Evolutionary conservation across 2,888 invertebrate genomes (phyloP).

Genomic region (Machimus rusticus): DNA sequence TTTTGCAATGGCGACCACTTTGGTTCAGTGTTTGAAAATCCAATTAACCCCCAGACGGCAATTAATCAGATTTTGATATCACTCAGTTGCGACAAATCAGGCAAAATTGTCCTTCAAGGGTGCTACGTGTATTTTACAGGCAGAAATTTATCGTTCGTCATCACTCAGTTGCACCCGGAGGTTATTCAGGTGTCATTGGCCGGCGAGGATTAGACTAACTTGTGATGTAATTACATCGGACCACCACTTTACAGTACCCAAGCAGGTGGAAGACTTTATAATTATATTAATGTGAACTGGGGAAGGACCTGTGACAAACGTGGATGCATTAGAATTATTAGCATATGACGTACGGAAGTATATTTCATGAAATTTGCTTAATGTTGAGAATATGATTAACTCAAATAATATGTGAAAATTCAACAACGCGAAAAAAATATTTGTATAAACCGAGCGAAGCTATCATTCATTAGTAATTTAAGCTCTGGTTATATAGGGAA

Average conservation of each 20-base stretch:
- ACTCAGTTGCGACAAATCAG: slow-evolving; percentile 16
- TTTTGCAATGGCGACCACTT: neutral
- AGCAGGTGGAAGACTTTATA: neutral
- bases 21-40: slow-evolving; percentile 6
- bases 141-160: slow-evolving; percentile 15
- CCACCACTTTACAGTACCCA: neutral
- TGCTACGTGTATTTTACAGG: neutral
- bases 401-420: no score
- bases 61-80: slow-evolving; percentile 29
- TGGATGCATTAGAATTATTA: neutral
- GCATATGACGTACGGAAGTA: neutral
- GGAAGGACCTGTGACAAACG: neutral
- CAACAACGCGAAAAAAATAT: no score
- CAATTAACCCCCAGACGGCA: slow-evolving; percentile 25
- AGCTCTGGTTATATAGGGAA: no score
- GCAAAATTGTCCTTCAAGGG: slow-evolving; percentile 21
- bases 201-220: neutral
- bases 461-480: no score
- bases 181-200: slow-evolving; percentile 22
- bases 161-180: slow-evolving; percentile 18
- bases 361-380: neutral
- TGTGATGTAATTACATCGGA: neutral
- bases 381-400: no score
- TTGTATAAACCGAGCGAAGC: no score
- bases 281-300: neutral